Evolutionary conservation across 1,140 invertebrate genomes (phyloP), one percentile per base, ranked within the genome.

Genomic region (Neoseiulus cucumeris): DNA sequence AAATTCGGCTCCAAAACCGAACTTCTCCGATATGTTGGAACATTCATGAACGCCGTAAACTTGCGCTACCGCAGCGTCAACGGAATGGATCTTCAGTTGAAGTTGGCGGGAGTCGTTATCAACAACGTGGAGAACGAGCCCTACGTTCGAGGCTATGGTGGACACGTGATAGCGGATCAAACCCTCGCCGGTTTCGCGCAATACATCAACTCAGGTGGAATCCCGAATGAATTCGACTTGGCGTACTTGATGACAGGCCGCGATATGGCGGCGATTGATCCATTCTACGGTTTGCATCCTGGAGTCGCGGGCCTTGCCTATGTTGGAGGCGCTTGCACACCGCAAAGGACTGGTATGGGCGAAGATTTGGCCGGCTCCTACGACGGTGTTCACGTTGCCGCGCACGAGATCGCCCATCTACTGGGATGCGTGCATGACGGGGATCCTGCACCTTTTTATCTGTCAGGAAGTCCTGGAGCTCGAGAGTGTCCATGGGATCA

Each of bases 351-450:
- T 17, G 51, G 51, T 18, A 59, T 59, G 51, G 51, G 51, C 14
- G 71, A 72, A 45, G 71, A 71, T 65, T 20, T 66, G 28, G 69
- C 66, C 20, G 66, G 64, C n/a, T 70, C 64, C 44, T 72, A 69
- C 44, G 44, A 64, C 28, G 71, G 71, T n/a, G 66, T 69, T 14
- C 65, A 67, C 22, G 70, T 66, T 1, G 67, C 69, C 22, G 68
- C 70, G 18, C 71, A 72, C 45, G 71, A 72, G 66, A 25, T 72
- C 7, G 71, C 69, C 1, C 71, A 72, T 30, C 68, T 68, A 45
- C 64, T 72, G 18, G 70, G 68, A 17, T 65, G 68, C 1, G 70
- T 70, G 33, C 71, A 72, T 45, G 71, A 72, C 22, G 71, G 71
- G 1, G 25, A 47, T 2, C 65, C 47, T 0, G 51, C 51, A 33